Base-by-base conservation (phyloP, 2,113 vertebrate genomes). In the Perca flavescens region DNA sequence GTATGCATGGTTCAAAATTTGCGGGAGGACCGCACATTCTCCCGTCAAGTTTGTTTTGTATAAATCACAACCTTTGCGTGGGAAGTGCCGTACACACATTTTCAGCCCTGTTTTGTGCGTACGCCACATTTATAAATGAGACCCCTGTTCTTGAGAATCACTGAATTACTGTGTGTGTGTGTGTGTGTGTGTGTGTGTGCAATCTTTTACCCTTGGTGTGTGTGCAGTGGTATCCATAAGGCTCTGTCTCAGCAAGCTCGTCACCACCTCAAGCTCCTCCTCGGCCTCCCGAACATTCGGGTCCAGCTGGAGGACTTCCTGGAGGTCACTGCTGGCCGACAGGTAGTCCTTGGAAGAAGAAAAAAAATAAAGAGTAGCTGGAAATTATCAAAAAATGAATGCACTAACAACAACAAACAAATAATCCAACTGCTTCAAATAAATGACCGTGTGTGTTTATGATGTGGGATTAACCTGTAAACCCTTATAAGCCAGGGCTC, bases 401-500 rank as follows among this genome's bases (percentile, higher is more conserved):
- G 16, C 25, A 46, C n/a, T 25, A 40, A 61, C 7, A 0, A 43
- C 9, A 43, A 43, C 0, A 17, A 43, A 43, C 0, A 17, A 36
- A 19, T 46, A 3, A 49, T 49, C 5, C 0, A 47, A 13, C 12
- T 14, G 22, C 28, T 19, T 58, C 9, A 34, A 40, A 14, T 4
- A 19, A 54, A 25, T 16, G 1, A 49, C 31, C 10, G 34, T 62
- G 17, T 54, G 25, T 50, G 46, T 47, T 67, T 63, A 19, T 25
- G 28, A 34, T 5, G 12, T 3, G 10, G 0, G 40, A 4, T 47
- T n/a, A 46, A 46, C 98, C 97, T 98, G 86, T 90, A 99, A 94
- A 80, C 97, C 98, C 94, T 97, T 99, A 82, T 96, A 92, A 4
- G 98, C 98, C 79, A 99, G 95, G 0, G 97, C 98, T 57, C 97